Conservation (phyloP, 2,888 invertebrate species). For the Acanthosepion esculentum region DNA sequence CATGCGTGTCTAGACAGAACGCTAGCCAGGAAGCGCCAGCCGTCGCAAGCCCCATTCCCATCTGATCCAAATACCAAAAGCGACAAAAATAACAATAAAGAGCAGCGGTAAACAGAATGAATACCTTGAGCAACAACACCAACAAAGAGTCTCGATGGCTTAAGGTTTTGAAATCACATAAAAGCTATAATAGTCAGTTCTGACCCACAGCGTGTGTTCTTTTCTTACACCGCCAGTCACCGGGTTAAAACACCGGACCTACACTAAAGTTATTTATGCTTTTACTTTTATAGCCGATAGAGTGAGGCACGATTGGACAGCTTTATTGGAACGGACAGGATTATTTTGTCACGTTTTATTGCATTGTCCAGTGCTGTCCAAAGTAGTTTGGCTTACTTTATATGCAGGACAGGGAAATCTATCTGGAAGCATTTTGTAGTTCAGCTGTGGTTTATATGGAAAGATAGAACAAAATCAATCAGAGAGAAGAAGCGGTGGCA, state of each 20-base stretch:
- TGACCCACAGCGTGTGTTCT: background rate
- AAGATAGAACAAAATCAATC: background rate
- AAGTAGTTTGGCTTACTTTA: background rate
- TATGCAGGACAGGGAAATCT: conserved; percentile 3
- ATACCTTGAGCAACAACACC: background rate
- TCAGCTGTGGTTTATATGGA: background rate
- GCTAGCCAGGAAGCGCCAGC: background rate
- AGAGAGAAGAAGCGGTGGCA: background rate
- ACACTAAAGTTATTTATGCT: background rate
- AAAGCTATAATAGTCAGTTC: background rate
- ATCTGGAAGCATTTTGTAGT: background rate
- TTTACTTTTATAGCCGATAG: background rate
- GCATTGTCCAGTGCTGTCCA: background rate
- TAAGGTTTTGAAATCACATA: background rate
- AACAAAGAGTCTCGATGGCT: background rate
- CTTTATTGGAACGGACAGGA: background rate
- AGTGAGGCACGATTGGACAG: background rate
- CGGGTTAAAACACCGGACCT: background rate
- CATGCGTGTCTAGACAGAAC: background rate
- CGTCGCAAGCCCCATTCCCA: background rate
- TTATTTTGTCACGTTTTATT: conserved; percentile 21
- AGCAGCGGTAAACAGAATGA: background rate
- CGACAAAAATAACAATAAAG: no score
- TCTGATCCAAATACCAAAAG: no score
- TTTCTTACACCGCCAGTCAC: background rate